These are phyloP conservation scores for Myotis planiceps DNA, from an alignment of 2,797 vertebrate species.

Conservation along the genomic window DNA sequence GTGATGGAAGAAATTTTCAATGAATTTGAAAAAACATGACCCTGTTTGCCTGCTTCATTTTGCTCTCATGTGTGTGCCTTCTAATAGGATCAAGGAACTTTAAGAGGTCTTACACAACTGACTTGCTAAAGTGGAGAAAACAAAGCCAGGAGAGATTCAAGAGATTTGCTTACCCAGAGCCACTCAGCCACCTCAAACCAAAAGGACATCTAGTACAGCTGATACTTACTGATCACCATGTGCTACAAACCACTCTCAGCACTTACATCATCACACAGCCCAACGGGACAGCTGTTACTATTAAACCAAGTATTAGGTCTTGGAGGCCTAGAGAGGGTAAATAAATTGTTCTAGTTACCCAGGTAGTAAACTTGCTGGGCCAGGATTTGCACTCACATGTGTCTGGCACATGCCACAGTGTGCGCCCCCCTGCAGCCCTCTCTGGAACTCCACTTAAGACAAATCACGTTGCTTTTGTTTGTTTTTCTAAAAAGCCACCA, in stretches of 20 bases:
- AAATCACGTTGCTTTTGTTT: not conserved
- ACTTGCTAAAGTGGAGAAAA: not conserved
- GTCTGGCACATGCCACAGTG: not conserved
- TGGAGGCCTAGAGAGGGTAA: not conserved
- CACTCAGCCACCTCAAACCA: not conserved
- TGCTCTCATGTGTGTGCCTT: not conserved
- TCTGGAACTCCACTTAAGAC: not conserved
- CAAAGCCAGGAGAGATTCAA: not conserved
- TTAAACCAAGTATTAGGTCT: not conserved
- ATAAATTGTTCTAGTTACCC: not conserved
- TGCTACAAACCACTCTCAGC: not conserved
- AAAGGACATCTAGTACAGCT: not conserved
- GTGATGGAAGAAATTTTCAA: not conserved
- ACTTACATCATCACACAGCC: not conserved
- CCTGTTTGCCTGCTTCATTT: not conserved
- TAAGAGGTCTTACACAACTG: not conserved
- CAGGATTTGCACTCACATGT: not conserved
- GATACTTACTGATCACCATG: accelerated
- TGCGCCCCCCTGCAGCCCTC: not conserved
- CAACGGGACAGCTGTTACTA: too few species aligned
- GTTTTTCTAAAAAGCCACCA: not conserved
- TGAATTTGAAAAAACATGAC: not conserved
- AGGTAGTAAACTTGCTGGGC: not conserved
- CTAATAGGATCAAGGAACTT: not conserved
- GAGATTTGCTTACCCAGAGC: not conserved